Evolutionary conservation across 2,797 vertebrate genomes (phyloP), one percentile per base, ranked within the genome.

Genomic region (Crenuchus spilurus): DNA sequence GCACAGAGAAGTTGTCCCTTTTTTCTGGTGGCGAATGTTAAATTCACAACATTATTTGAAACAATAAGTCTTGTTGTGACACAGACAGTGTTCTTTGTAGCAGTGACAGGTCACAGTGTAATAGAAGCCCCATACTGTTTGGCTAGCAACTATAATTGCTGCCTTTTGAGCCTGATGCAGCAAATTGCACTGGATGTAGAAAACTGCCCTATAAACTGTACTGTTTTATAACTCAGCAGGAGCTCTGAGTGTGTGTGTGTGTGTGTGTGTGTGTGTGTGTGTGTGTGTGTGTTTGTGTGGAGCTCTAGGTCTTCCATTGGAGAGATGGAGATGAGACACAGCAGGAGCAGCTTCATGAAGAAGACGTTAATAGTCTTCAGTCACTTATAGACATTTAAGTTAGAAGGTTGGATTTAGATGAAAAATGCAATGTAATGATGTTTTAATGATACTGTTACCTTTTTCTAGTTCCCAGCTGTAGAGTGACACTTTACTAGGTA

Each of bases 131-230:
- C 68, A 68, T 18, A 46, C 73, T 63, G 63, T 68, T 68, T 48
- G 31, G 48, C 70, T 24, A 57, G 55, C 1, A 31, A 57, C 28
- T 8, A 57, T 60, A 76, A 68, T 62, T 64, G 39, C 18, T 4
- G 11, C 10, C 65, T 46, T 76, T 70, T 54, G 39, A 44, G 64
- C 41, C 8, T 35, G 24, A 54, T 52, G 49, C n/a, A 70, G 70
- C 28, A 72, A 76, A 82, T 39, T 74, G 66, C 54, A 70, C 52
- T 37, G 52, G 42, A 74, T 74, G 62, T 30, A 44, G 61, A 49
- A 35, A 62, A 70, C 58, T 55, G 44, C 30, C 6, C 42, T 49
- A 42, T 57, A 70, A 79, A 41, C 49, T 33, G 55, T 44, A 46
- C 49, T 80, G 70, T 76, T 76, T 72, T 49, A 62, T 49, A 68